A percentile compares a stretch with the other conserved stretches of the same genome.
These are phyloP conservation scores for Archegozetes longisetosus DNA, from an alignment of 1,140 invertebrate species.

Conservation along the genomic window DNA sequence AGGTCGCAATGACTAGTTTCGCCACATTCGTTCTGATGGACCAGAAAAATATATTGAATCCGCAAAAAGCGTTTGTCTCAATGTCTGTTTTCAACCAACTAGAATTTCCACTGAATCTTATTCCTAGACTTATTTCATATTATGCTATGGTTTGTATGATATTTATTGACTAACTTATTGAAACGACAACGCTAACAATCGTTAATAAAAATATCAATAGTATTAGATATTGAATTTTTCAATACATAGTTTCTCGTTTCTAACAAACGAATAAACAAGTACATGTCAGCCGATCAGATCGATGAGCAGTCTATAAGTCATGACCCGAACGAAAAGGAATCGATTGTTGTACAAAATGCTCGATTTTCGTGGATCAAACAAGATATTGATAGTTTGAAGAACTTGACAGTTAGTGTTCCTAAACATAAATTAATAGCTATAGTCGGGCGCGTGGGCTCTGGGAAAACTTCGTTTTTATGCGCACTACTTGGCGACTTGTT, in stretches of 20 bases:
- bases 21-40: conserved; percentile 28
- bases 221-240: not conserved
- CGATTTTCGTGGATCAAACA: conserved; percentile 32
- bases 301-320: conserved; percentile 20
- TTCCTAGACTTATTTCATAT: conserved; percentile 18
- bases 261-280: not conserved
- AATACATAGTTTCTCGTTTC: not conserved
- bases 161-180: conserved; percentile 26
- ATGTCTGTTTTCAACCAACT: conserved; percentile 37
- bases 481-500: conserved; percentile 61
- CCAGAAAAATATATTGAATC: conserved; percentile 28
- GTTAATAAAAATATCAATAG: too few species aligned
- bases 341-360: conserved; percentile 31
- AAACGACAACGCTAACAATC: conserved; percentile 22
- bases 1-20: conserved; percentile 14
- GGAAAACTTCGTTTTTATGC: conserved; percentile 62
- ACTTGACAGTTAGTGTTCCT: conserved; percentile 28
- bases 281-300: conserved; percentile 19
- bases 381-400: conserved; percentile 26
- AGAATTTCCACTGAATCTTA: conserved; percentile 36
- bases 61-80: conserved; percentile 38
- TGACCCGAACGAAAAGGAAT: conserved; percentile 20
- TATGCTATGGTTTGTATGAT: conserved; percentile 20
- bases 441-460: conserved; percentile 41
- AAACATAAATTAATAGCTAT: conserved; percentile 34